Evolutionary conservation across 1,140 invertebrate genomes (phyloP).

Genomic region (Pteromalus puparum): DNA sequence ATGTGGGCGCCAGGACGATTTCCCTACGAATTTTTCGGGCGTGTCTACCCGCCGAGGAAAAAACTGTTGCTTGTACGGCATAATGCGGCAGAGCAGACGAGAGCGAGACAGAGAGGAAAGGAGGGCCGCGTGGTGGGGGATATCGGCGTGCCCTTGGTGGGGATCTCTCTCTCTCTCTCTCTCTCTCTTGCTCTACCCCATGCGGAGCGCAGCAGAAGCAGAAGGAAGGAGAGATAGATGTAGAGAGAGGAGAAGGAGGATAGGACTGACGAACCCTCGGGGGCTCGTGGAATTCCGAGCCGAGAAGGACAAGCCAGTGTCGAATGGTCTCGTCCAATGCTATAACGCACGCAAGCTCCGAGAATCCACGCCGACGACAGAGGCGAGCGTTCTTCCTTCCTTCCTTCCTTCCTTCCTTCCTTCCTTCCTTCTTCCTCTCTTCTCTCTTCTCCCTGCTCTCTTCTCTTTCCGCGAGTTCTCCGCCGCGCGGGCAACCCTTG

Average conservation of each 20-base stretch:
- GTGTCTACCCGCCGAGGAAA: conserved; percentile 26
- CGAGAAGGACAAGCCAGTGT: conserved; percentile 47
- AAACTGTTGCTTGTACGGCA: background rate
- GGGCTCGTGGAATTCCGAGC: conserved; percentile 43
- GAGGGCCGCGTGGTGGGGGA: conserved; percentile 15
- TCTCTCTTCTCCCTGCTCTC: background rate
- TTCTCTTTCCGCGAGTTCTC: too few relatives aligned
- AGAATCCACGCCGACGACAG: background rate
- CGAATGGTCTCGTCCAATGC: conserved; percentile 48
- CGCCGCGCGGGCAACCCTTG: too few relatives aligned
- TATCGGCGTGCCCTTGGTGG: conserved; percentile 38
- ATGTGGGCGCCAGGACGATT: conserved; percentile 33
- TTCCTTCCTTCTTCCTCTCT: too few relatives aligned
- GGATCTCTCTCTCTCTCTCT: conserved; percentile 30
- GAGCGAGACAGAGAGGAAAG: background rate
- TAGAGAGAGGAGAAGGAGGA: background rate
- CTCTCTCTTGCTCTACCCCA: conserved; percentile 28
- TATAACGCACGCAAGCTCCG: conserved; percentile 25
- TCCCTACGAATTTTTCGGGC: conserved; percentile 46
- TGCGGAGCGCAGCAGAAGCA: conserved; percentile 2
- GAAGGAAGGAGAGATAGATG: background rate
- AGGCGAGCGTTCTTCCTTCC: background rate
- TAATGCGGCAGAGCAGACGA: background rate
- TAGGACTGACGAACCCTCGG: conserved; percentile 28
- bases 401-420: too few relatives aligned